A percentile compares a stretch with the other conserved stretches of the same genome.
Conservation (phyloP, 2,888 invertebrate species). For the Aricia artaxerxes region DNA sequence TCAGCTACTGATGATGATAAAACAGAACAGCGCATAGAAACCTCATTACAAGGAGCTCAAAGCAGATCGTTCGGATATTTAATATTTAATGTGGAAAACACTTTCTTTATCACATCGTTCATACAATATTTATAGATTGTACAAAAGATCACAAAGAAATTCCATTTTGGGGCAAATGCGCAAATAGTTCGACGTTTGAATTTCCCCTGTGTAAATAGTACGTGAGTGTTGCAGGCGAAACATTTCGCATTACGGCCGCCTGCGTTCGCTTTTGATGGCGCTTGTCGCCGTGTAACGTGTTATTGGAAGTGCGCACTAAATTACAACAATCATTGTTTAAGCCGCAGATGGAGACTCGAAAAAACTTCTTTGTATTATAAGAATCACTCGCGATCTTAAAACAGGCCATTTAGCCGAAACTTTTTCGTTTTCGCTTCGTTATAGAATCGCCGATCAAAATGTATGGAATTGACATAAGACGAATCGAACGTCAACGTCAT, state of each 20-base stretch:
- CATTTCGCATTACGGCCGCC: conserved; percentile 62
- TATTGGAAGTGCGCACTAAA: conserved; percentile 33
- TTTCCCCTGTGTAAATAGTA: conserved; percentile 76
- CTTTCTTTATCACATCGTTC: conserved; percentile 66
- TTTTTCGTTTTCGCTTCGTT: too few relatives aligned
- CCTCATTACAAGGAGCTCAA: conserved; percentile 2
- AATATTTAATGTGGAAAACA: conserved; percentile 53
- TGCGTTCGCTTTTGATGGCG: conserved; percentile 40
- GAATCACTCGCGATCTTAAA: not conserved
- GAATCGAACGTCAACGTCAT: too few relatives aligned
- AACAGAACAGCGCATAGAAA: not conserved
- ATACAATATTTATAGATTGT: conserved; percentile 72
- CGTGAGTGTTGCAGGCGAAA: conserved; percentile 67
- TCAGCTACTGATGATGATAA: not conserved
- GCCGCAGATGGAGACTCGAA: not conserved
- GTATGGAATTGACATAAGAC: too few relatives aligned
- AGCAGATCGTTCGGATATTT: conserved; percentile 37
- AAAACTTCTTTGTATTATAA: not conserved
- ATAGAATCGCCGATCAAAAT: too few relatives aligned
- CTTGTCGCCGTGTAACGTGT: not conserved
- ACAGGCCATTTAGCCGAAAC: too few relatives aligned
- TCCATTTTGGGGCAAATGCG: conserved; percentile 73
- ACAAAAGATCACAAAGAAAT: conserved; percentile 68
- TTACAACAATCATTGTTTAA: conserved; percentile 30
- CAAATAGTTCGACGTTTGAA: conserved; percentile 78